Percentiles rank a stretch among this genome's conserved stretches.
These are phyloP conservation scores for Cosmopolites sordidus DNA, from an alignment of 2,888 invertebrate genomes.

Conservation along the genomic window DNA sequence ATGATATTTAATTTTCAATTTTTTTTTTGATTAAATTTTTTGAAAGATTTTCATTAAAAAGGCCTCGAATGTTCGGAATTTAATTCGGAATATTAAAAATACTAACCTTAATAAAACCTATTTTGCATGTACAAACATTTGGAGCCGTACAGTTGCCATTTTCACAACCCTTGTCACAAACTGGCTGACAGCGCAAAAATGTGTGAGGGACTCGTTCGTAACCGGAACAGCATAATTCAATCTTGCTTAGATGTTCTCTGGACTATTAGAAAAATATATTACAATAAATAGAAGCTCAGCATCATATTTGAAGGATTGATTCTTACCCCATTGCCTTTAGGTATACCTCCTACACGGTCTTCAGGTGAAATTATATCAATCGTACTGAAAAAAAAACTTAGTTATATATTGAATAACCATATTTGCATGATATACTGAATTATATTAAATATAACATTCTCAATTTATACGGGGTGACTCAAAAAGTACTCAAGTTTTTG, in stretches of 20 bases:
- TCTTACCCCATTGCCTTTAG: conserved; percentile 58
- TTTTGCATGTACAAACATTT: conserved; percentile 60
- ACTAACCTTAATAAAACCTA: conserved; percentile 56
- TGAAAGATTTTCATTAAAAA: no score
- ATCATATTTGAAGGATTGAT: neutral
- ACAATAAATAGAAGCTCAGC: neutral
- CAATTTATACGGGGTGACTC: no score
- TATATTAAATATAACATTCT: no score
- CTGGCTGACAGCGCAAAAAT: conserved; percentile 56
- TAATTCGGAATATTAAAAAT: no score
- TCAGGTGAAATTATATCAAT: conserved; percentile 51
- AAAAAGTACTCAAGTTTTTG: no score
- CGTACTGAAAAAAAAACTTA: conserved; percentile 56
- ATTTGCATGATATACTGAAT: no score
- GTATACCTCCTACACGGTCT: conserved; percentile 45
- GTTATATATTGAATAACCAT: no score
- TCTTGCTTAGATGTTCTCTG: conserved; percentile 58
- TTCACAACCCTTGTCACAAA: conserved; percentile 62
- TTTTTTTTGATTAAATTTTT: no score
- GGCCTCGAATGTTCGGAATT: no score
- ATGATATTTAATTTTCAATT: no score
- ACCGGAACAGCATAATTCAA: conserved; percentile 69
- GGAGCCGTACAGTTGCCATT: conserved; percentile 65
- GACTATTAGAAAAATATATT: conserved; percentile 48
- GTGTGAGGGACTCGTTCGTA: conserved; percentile 60